Evolutionary conservation across 2,888 invertebrate species (phyloP).

Genomic region (Stenodema calcarata): DNA sequence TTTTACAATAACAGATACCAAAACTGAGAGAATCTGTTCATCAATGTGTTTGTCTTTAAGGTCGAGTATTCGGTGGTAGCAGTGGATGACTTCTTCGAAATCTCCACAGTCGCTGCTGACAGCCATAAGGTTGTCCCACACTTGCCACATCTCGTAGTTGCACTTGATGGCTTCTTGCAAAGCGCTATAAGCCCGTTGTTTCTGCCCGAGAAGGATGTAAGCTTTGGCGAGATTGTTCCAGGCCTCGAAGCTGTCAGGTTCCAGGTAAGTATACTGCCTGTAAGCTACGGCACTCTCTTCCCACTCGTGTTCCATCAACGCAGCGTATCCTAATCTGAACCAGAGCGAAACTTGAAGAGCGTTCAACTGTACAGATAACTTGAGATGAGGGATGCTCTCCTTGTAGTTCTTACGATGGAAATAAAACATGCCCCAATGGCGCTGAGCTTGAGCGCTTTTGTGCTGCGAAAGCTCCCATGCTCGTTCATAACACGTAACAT

Average conservation of each 20-base stretch:
- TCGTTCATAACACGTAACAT: constrained; percentile 79
- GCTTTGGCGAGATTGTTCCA: constrained; percentile 98
- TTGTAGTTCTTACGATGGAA: constrained; percentile 78
- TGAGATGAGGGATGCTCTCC: constrained; percentile 80
- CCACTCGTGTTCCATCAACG: constrained; percentile 80
- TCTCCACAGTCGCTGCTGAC: constrained; percentile 86
- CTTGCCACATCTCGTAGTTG: constrained; percentile 92
- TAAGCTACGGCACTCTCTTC: constrained; percentile 84
- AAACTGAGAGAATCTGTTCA: constrained; percentile 73
- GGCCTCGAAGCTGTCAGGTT: constrained; percentile 87
- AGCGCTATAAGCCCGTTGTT: constrained; percentile 81
- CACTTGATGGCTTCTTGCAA: constrained; percentile 88
- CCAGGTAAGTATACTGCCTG: constrained; percentile 84
- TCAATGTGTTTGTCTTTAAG: constrained; percentile 82
- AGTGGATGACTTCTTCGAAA: constrained; percentile 83
- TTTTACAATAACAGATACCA: constrained; percentile 74
- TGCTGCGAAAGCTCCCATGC: constrained; percentile 90
- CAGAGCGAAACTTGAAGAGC: constrained; percentile 86
- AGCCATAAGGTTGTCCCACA: constrained; percentile 93
- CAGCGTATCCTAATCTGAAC: constrained; percentile 85
- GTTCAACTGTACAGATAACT: constrained; percentile 84
- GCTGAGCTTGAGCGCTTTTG: constrained; percentile 82
- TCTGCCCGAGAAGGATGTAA: constrained; percentile 86
- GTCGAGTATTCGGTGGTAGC: constrained; percentile 85
- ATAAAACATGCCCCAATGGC: constrained; percentile 85